phyloP scores from a whole-genome alignment of 2,888 invertebrate species.

The Oscheius sp. region DNA sequence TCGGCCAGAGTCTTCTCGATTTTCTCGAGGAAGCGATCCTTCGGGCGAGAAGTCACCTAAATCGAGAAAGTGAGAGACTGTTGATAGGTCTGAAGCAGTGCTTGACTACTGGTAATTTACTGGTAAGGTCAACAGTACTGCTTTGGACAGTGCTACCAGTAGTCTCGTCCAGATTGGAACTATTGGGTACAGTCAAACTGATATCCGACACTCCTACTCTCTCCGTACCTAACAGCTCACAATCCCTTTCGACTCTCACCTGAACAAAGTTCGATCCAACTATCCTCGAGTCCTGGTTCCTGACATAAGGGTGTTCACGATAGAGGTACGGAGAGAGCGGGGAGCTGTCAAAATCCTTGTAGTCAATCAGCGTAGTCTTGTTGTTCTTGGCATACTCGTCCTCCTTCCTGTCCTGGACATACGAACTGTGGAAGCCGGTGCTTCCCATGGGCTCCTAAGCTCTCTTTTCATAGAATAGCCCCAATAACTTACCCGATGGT shows the following conservation, averaged over 20 bases:
- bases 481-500: constrained; percentile 18
- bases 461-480: background rate
- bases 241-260: constrained; percentile 33
- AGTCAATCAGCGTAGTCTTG: constrained; percentile 68
- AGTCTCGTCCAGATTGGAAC: too few species aligned
- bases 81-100: background rate
- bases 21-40: constrained; percentile 69
- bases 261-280: constrained; percentile 73
- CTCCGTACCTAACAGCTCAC: too few species aligned
- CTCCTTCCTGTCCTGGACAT: constrained; percentile 57
- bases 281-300: constrained; percentile 69
- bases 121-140: too few species aligned
- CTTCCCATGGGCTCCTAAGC: constrained; percentile 3
- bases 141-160: too few species aligned
- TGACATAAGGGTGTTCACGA: constrained; percentile 64
- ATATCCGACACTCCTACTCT: too few species aligned
- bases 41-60: constrained; percentile 56
- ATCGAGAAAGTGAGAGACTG: background rate
- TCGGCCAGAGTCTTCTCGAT: constrained; percentile 71
- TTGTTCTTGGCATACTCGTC: constrained; percentile 67
- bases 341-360: constrained; percentile 69
- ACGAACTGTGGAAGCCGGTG: constrained; percentile 36
- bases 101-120: background rate
- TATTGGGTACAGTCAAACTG: background rate
- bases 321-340: constrained; percentile 72